These are phyloP conservation scores for Chrysogorgia sp. DNA, from an alignment of 92 coral and sea anemone genomes.

Conservation along the genomic window DNA sequence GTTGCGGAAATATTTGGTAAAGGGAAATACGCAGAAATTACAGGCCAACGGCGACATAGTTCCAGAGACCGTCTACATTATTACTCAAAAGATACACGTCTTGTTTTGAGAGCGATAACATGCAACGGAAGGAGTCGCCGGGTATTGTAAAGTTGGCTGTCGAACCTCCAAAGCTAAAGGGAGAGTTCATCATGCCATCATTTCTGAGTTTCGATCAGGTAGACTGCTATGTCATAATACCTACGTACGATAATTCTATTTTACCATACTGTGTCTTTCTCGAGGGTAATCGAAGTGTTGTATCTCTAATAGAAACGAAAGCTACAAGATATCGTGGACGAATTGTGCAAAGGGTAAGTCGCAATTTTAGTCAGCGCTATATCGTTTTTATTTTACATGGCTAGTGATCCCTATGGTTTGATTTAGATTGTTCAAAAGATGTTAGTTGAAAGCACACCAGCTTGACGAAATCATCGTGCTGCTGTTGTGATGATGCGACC, in stretches of 20 bases:
- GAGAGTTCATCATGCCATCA: conserved; percentile 3
- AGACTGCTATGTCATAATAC: too few relatives aligned
- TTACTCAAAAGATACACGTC: too few relatives aligned
- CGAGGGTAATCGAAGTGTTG: background rate
- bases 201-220: conserved; percentile 37
- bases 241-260: too few relatives aligned
- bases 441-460: too few relatives aligned
- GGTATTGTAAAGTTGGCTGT: conserved; percentile 27
- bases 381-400: too few relatives aligned
- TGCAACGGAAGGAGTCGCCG: conserved; percentile 24
- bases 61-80: too few relatives aligned
- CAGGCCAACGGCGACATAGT: too few relatives aligned
- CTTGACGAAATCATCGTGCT: too few relatives aligned
- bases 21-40: too few relatives aligned
- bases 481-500: background rate
- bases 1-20: background rate
- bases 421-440: too few relatives aligned
- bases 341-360: conserved; percentile 36
- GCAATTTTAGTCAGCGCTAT: too few relatives aligned
- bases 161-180: background rate
- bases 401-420: too few relatives aligned
- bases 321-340: conserved; percentile 27
- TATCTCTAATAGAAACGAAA: background rate
- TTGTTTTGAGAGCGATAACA: background rate
- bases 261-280: background rate